Evolutionary conservation across 2,797 vertebrate genomes (phyloP), one percentile per base, ranked within the genome.

Genomic region (Numenius phaeopus): DNA sequence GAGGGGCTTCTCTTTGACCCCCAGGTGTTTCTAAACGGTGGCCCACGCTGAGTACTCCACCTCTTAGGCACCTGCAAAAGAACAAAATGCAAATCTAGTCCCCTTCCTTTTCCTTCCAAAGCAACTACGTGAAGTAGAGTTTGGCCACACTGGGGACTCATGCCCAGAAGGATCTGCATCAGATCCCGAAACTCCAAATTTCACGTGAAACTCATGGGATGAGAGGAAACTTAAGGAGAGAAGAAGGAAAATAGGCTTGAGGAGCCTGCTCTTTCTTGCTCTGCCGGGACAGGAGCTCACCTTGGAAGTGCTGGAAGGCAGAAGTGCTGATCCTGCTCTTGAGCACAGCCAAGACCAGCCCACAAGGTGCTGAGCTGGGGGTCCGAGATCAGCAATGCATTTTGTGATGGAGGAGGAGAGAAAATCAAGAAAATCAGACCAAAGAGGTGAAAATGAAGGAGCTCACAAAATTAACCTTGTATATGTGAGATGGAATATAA

Each of bases 401-500:
- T 85, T 62, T 91, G 55, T 52, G 64, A 57, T 14, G 14, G 29
- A 87, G 44, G 10, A 62, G 8, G 47, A 66, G 69, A 82, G 55
- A 55, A 65, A 65, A 65, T 44, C 7, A 26, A 10, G 42, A 80
- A 86, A 96, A 92, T 2, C 22, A 83, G 20, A 30, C 11, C 11
- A 70, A 81, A 86, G 58, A 92, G 34, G 42, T 0, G 0, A 89
- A 87, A 95, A 89, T 40, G 58, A 90, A 87, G 66, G 6, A 13
- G 21, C 19, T 88, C 67, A 90, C 23, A 91, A 93, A 88, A 91
- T 70, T 54, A 86, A 66, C 58, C n/a, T n/a, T 58, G 42, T 52
- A 42, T 66, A 34, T 59, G 76, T 65, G 58, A 86, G 57, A 58
- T 26, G 49, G 70, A 70, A 76, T 72, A 44, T 40, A 62, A 65